Evolutionary conservation across 2,797 vertebrate genomes (phyloP), one percentile per base, ranked within the genome.

Genomic region (Chanos chanos): DNA sequence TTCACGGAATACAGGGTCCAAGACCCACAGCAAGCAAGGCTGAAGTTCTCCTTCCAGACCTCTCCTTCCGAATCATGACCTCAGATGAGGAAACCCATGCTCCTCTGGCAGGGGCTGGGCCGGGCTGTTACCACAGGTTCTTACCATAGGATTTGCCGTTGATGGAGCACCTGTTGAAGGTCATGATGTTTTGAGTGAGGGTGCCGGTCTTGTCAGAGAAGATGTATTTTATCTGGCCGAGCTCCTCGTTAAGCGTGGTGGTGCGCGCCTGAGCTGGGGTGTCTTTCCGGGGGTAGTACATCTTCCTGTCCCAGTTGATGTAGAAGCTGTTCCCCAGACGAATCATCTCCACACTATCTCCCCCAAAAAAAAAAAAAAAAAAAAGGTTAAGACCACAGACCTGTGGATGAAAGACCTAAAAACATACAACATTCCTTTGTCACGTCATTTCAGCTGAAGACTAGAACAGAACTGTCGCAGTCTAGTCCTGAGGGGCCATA

Each of bases 191-290:
- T 84, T 94, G 93, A 1, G 96, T 99, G 71, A 98, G 89, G 1
- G 96, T 98, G 37, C 96, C 95, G 0, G 96, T 99, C 80, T 99
- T 98, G 82, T 99, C 96, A 0, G 93, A 95, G 85, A 99, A 98
- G 75, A 98, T 89, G 63, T 95, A 98, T 68, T 93, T 90, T 76
- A 99, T 94, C 76, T 98, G 96, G 0, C 96, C 94, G 21, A 99
- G 88, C 77, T 96, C 95, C 77, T 98, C 95, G 0, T 90, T 98
- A 22, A 98, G 93, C 0, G 94, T 96, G 74, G 94, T 98, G 70
- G 94, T 97, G 27, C 89, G 87, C 1, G 94, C 94, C 82, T 93
- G 89, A 22, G 94, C 93, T 0, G 94, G 92, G 0, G 84, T 94
- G 79, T 97, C 89, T 0, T 55, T 94, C 33, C 74, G 85, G 0